Conservation (phyloP, 2,797 vertebrate genomes). For the Mionectes olivaceus region DNA sequence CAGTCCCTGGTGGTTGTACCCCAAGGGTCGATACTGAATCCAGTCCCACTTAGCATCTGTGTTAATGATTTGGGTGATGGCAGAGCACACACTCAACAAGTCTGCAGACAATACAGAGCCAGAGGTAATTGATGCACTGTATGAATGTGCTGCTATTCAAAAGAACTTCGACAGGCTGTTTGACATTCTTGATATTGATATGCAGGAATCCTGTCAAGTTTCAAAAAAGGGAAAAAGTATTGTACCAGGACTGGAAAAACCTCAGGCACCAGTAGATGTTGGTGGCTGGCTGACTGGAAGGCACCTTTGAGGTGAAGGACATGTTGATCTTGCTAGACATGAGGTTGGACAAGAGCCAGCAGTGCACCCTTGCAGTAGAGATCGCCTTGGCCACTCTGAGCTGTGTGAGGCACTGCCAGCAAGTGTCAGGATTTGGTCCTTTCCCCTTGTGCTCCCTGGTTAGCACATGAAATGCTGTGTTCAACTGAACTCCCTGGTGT, state of each 20-base stretch:
- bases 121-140: not conserved
- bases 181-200: not conserved
- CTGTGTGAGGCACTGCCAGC: not conserved
- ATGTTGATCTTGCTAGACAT: not conserved
- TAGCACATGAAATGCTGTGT: no score
- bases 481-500: not conserved
- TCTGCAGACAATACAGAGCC: not conserved
- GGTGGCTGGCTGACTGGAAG: not conserved
- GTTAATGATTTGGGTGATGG: not conserved
- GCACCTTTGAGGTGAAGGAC: not conserved
- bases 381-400: not conserved
- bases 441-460: not conserved
- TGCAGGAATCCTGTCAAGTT: not conserved
- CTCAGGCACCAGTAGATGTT: not conserved
- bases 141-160: not conserved
- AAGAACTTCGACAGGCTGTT: rapidly evolving
- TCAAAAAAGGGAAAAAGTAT: not conserved
- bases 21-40: not conserved
- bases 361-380: not conserved
- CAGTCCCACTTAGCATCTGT: not conserved
- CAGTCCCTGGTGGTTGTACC: not conserved
- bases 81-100: not conserved
- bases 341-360: not conserved
- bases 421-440: not conserved
- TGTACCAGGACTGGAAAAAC: not conserved